Evolutionary conservation across 2,888 invertebrate genomes (phyloP).

Genomic region (Cheilosia grossa): DNA sequence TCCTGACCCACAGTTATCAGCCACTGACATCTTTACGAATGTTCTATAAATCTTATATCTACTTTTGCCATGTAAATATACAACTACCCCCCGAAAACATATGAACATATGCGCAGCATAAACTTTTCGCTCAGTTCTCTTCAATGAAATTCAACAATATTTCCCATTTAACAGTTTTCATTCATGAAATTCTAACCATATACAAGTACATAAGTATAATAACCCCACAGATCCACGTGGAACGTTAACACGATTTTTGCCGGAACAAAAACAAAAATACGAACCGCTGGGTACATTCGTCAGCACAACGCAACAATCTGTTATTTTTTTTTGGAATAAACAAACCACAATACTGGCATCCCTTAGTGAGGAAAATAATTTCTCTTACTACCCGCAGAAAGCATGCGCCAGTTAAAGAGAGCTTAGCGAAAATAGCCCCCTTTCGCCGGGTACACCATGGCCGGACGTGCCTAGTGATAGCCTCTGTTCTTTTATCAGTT

Average conservation of each 20-base stretch:
- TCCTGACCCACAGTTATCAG: no score
- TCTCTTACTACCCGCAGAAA: conserved; percentile 10
- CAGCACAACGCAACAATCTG: conserved; percentile 53
- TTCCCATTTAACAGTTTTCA: conserved; percentile 46
- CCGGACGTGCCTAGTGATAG: conserved; percentile 29
- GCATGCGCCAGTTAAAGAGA: conserved; percentile 63
- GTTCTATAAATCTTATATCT: no score
- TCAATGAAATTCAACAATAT: conserved; percentile 10
- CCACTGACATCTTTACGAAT: no score
- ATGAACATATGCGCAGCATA: background rate
- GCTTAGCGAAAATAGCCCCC: conserved; percentile 47
- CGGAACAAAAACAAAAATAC: conserved; percentile 13
- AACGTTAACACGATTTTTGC: conserved; percentile 13
- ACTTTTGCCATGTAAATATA: no score
- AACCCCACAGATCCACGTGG: conserved; percentile 46
- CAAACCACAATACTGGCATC: background rate
- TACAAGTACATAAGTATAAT: background rate
- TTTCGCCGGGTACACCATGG: conserved; percentile 9
- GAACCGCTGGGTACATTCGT: background rate
- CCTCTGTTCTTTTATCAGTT: conserved; percentile 47
- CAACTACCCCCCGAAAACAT: background rate
- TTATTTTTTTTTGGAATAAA: conserved; percentile 29
- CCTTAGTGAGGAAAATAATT: background rate
- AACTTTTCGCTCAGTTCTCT: conserved; percentile 61
- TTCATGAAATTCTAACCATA: conserved; percentile 49